Base-by-base conservation (phyloP, 2,888 invertebrate genomes). In the Dioctria linearis region DNA sequence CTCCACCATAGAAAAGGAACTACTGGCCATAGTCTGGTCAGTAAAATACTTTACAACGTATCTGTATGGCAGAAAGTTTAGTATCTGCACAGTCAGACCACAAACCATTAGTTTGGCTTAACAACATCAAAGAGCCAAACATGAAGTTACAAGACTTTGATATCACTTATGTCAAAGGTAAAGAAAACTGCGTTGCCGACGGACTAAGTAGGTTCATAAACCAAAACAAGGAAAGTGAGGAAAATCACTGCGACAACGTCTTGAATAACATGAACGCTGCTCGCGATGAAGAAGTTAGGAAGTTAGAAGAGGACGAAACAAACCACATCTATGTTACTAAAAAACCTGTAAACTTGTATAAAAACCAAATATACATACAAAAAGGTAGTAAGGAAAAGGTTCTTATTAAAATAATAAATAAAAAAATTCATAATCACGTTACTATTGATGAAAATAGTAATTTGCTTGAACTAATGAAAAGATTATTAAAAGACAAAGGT, bases 391-490 rank as follows among this genome's bases (percentile, higher is more conserved):
- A 43, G 13, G 59, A 75, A 75, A 57, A 61, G 42, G 5, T 61
- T 6, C 43, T 51, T 13, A 13, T 75, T 11, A 75, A 75, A 61
- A 75, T 75, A 42, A 43, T 75, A 42, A 75, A 75, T 39, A 75
- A 61, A 1, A 75, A 75, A 40, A 13, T 75, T 3, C 61, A 75
- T 37, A 75, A 59, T 25, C 6, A 61, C 25, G 25, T 75, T 43
- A 61, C 61, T 9, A 37, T 75, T 42, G 43, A 46, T 4, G 75
- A 59, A 61, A 75, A 59, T 11, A 81, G 71, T 49, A 63, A 82
- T 42, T 57, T 82, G 51, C 42, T 82, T 5, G 67, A 82, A 49
- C 25, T 81, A 63, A 79, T 81, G 75, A 66, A n/a, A n/a, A n/a
- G n/a, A n/a, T n/a, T n/a, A n/a, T n/a, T n/a, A n/a, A n/a, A n/a